Evolutionary conservation across 2,888 invertebrate species (phyloP).

Genomic region (Diloba caeruleocephala): DNA sequence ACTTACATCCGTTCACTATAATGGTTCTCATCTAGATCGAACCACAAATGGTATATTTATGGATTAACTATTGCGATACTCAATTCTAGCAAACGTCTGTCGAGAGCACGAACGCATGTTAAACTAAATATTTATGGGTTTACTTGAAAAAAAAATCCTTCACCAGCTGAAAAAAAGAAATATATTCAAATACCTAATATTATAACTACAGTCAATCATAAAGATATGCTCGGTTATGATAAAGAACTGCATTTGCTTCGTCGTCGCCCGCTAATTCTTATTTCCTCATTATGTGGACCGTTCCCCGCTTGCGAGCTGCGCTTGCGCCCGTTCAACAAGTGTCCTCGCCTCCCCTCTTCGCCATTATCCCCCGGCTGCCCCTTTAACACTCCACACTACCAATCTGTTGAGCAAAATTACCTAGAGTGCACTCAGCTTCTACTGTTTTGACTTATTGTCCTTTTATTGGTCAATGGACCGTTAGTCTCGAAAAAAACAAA

Average conservation of each 20-base stretch:
- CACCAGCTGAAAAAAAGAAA: too few relatives aligned
- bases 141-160: too few relatives aligned
- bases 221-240: conserved; percentile 63
- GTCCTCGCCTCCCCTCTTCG: conserved; percentile 48
- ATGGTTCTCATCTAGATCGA: conserved; percentile 8
- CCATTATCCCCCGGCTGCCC: conserved; percentile 59
- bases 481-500: conserved; percentile 60
- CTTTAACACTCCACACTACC: conserved; percentile 62
- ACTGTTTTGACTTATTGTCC: conserved; percentile 85
- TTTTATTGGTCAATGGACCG: conserved; percentile 80
- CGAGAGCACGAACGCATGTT: too few relatives aligned
- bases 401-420: conserved; percentile 75
- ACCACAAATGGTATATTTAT: conserved; percentile 8
- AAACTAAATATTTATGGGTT: too few relatives aligned
- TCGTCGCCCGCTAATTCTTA: conserved; percentile 86
- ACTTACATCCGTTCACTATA: conserved; percentile 10
- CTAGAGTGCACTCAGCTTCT: conserved; percentile 76
- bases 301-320: conserved; percentile 68
- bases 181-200: conserved; percentile 17
- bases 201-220: conserved; percentile 53
- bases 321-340: conserved; percentile 77
- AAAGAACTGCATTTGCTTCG: conserved; percentile 81
- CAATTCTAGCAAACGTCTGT: not conserved
- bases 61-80: not conserved
- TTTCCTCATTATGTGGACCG: conserved; percentile 85